Percentiles rank a stretch among this genome's conserved stretches.
phyloP scores from a whole-genome alignment of 2,797 vertebrate species.

The Neoniphon sammara region DNA sequence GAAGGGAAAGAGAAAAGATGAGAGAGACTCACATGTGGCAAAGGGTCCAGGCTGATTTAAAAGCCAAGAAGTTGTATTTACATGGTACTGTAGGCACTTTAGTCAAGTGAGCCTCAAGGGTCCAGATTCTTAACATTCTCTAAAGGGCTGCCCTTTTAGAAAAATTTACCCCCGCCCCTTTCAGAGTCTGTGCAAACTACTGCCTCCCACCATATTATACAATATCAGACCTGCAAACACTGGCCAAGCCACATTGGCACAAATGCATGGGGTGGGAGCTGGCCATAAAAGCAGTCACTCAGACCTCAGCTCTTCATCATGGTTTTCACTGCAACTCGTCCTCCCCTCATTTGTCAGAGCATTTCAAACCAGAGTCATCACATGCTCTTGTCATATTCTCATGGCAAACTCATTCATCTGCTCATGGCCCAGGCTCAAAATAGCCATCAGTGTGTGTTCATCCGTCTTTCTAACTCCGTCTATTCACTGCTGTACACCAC shows the following conservation, averaged over 20 bases:
- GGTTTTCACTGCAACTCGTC: neutral
- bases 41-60: too few relatives aligned
- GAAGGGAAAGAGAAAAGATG: too few relatives aligned
- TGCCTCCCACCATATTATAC: neutral
- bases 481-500: constrained; percentile 1
- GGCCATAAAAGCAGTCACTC: constrained; percentile 6
- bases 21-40: too few relatives aligned
- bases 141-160: too few relatives aligned
- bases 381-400: constrained; percentile 18
- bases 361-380: constrained; percentile 5
- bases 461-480: neutral
- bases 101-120: too few relatives aligned
- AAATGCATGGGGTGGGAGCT: neutral
- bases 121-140: too few relatives aligned
- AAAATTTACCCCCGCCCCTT: too few relatives aligned
- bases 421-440: constrained; percentile 2
- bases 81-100: too few relatives aligned
- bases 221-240: neutral
- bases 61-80: too few relatives aligned
- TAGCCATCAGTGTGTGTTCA: neutral
- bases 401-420: constrained; percentile 12
- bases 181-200: too few relatives aligned
- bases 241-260: neutral
- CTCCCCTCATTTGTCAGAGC: constrained; percentile 20
- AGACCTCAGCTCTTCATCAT: constrained; percentile 7